phyloP scores from a whole-genome alignment of 35 echinoderm and acorn worm species.

The Apostichopus parvimensis region DNA sequence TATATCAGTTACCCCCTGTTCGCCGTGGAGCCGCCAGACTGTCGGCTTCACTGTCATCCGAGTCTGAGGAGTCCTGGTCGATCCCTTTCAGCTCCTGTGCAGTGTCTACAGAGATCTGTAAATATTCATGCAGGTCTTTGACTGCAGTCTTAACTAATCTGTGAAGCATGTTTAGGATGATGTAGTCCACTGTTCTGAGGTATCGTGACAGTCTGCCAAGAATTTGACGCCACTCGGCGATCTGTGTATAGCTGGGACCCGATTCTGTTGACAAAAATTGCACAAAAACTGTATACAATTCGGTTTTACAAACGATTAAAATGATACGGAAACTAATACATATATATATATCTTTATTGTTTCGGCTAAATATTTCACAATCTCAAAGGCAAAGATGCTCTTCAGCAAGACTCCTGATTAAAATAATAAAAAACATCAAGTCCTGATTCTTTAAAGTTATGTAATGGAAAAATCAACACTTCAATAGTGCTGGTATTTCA shows the following conservation, averaged over 20 bases:
- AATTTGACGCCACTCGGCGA: conserved; percentile 94
- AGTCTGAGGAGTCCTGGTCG: conserved; percentile 30
- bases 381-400: too few relatives aligned
- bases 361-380: too few relatives aligned
- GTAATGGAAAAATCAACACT: too few relatives aligned
- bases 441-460: too few relatives aligned
- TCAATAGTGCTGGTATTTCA: too few relatives aligned
- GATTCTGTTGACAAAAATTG: conserved; percentile 44
- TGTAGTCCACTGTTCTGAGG: conserved; percentile 91
- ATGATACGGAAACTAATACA: too few relatives aligned
- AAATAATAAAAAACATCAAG: too few relatives aligned
- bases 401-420: too few relatives aligned
- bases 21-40: conserved; percentile 38
- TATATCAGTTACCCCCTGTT: conserved; percentile 30
- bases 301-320: too few relatives aligned
- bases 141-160: conserved; percentile 92
- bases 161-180: conserved; percentile 90
- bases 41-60: conserved; percentile 60
- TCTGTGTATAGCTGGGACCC: conserved; percentile 93
- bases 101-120: conserved; percentile 66
- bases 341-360: too few relatives aligned
- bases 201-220: conserved; percentile 80
- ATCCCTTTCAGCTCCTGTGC: conserved; percentile 62
- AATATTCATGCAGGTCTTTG: conserved; percentile 59
- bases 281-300: too few relatives aligned